Conservation (phyloP, 2,888 invertebrate genomes). For the Amphipoea lucens region DNA sequence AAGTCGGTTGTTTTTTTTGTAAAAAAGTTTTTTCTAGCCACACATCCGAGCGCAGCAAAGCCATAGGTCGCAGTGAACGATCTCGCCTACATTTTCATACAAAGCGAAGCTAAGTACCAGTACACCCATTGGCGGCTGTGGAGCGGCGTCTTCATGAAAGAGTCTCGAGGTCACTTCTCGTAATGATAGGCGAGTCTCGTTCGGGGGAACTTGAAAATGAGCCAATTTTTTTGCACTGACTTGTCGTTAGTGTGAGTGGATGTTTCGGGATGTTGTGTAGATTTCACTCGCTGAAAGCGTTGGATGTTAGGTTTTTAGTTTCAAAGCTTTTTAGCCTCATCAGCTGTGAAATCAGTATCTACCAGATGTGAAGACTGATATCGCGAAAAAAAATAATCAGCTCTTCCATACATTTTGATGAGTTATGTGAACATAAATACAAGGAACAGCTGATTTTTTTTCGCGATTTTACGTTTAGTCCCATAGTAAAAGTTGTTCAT, state of each 20-base stretch:
- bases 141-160: neutral
- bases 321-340: neutral
- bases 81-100: neutral
- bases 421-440: no score
- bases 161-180: constrained; percentile 33
- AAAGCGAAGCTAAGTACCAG: neutral
- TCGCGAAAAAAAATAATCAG: no score
- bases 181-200: constrained; percentile 34
- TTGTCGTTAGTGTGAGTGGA: neutral
- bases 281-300: neutral
- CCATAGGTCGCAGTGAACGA: neutral
- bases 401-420: no score
- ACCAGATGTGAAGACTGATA: no score
- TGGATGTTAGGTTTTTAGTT: no score
- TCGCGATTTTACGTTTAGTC: no score
- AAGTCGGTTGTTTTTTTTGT: no score
- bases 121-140: neutral
- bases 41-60: neutral
- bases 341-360: neutral
- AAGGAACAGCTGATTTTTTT: no score
- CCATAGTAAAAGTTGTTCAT: no score
- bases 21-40: no score
- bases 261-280: neutral
- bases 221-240: constrained; percentile 22
- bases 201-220: constrained; percentile 35